Percentiles rank a stretch among this genome's conserved stretches.
Evolutionary conservation across 2,113 vertebrate genomes (phyloP).

Genomic region (Burhinus bistriatus): DNA sequence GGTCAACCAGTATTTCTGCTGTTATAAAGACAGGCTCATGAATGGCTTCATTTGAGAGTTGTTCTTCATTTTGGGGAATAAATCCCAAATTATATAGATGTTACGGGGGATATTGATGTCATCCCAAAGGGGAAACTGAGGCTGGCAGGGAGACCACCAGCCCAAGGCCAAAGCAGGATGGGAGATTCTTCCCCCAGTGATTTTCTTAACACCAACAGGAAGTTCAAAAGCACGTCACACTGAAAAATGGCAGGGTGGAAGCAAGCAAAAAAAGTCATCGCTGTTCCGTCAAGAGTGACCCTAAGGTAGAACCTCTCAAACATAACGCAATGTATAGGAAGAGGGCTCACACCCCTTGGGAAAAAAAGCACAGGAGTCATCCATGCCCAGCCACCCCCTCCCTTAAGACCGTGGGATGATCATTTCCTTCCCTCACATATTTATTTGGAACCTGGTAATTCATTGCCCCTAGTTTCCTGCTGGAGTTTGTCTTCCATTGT

Average conservation of each 20-base stretch:
- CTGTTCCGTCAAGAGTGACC: not conserved
- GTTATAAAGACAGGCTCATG: not conserved
- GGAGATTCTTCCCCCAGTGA: not conserved
- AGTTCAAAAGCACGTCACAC: not conserved
- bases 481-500: conserved; percentile 60
- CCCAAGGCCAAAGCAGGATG: not conserved
- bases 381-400: not conserved
- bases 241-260: not conserved
- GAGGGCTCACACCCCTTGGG: not conserved
- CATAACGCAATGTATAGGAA: not conserved
- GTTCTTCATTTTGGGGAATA: not conserved
- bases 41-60: not conserved
- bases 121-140: not conserved
- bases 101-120: not conserved
- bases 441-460: conserved; percentile 62
- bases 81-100: not conserved
- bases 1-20: not conserved
- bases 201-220: not conserved
- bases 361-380: not conserved
- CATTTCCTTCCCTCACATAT: conserved; percentile 20
- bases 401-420: not conserved
- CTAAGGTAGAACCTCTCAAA: not conserved
- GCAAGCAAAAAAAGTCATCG: not conserved
- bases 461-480: conserved; percentile 52
- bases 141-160: not conserved